These are phyloP conservation scores for Argyrosomus regius DNA, from an alignment of 2,797 vertebrate species.

Conservation along the genomic window DNA sequence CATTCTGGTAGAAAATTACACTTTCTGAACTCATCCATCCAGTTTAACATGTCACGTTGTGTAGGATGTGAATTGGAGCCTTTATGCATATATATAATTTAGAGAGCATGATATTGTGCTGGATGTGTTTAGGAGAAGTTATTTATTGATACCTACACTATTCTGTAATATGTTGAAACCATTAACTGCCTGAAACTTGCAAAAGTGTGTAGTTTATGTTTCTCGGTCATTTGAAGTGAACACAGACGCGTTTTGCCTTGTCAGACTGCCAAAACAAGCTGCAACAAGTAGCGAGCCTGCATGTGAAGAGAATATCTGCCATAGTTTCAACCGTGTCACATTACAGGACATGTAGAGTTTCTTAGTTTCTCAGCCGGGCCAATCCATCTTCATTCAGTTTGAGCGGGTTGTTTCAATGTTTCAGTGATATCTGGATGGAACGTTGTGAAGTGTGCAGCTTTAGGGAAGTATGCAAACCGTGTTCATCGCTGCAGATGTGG, in stretches of 20 bases:
- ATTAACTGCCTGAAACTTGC: constrained; percentile 26
- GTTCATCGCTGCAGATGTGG: not conserved
- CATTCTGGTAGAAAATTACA: not conserved
- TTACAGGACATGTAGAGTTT: not conserved
- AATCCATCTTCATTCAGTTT: constrained; percentile 14
- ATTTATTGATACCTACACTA: constrained; percentile 31
- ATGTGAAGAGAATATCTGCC: not conserved
- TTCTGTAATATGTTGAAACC: constrained; percentile 17
- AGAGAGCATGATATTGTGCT: constrained; percentile 21
- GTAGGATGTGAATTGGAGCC: constrained; percentile 1
- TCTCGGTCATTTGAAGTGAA: constrained; percentile 4
- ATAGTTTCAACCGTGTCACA: not conserved
- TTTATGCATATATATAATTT: constrained; percentile 28
- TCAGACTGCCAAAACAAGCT: constrained; percentile 39
- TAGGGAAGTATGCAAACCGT: constrained; percentile 12
- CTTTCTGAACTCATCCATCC: constrained; percentile 17
- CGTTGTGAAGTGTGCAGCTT: not conserved
- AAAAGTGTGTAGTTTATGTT: not conserved
- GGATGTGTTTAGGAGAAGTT: constrained; percentile 14
- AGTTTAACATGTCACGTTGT: constrained; percentile 1
- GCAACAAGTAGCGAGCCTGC: constrained; percentile 2
- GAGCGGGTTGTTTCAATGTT: constrained; percentile 4
- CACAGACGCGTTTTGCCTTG: constrained; percentile 2
- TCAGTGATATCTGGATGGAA: not conserved
- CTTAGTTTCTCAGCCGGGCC: not conserved